Conservation (phyloP, 2,888 invertebrate genomes). For the Papilio elwesi region DNA sequence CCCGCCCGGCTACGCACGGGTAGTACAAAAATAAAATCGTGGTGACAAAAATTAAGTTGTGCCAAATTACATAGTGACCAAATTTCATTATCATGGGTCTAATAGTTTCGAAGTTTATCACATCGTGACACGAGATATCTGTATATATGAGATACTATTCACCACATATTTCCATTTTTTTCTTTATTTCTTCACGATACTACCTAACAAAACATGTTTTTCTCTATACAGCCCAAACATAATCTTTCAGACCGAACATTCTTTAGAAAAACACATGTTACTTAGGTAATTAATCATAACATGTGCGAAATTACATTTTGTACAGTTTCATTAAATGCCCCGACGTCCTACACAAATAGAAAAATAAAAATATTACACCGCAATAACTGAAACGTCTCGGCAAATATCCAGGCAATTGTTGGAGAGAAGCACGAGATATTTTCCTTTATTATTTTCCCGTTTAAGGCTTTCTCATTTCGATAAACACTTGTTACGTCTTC, state of each 20-base stretch:
- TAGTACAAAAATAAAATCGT: no score
- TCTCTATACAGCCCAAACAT: no score
- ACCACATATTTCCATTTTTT: no score
- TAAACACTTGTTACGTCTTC: conserved; percentile 24
- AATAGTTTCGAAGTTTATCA: no score
- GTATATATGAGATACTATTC: no score
- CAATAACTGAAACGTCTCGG: conserved; percentile 27
- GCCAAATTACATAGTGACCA: no score
- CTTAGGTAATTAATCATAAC: not conserved
- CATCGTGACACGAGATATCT: no score
- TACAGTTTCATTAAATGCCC: not conserved
- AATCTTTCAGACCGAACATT: not conserved
- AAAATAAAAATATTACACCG: conserved; percentile 18
- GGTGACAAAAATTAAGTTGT: not conserved
- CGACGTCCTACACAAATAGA: conserved; percentile 1
- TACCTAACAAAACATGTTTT: no score
- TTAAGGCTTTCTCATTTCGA: conserved; percentile 2
- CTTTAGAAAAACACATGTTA: not conserved
- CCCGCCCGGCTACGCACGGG: no score
- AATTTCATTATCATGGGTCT: not conserved
- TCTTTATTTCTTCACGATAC: no score
- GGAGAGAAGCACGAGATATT: conserved; percentile 24
- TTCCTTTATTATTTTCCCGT: conserved; percentile 25
- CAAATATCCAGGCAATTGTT: conserved; percentile 34
- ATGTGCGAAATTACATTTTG: not conserved